Conservation (phyloP, 1,140 invertebrate species). For the Littorina saxatilis region DNA sequence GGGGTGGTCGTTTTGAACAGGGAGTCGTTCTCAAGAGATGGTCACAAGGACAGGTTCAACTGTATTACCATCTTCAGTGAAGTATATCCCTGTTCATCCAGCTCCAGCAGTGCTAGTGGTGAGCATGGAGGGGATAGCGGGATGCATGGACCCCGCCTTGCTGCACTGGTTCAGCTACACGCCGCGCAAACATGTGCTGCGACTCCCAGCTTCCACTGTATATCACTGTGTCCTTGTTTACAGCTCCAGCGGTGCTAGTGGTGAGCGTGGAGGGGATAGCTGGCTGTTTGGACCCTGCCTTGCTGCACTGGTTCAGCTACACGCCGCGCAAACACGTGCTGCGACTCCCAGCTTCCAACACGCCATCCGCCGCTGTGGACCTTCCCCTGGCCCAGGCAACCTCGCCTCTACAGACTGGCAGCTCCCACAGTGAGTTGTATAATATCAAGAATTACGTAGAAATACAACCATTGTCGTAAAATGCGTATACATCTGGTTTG, state of each 20-base stretch:
- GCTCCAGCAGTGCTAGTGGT: constrained; percentile 80
- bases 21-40: too few relatives aligned
- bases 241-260: constrained; percentile 27
- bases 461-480: too few relatives aligned
- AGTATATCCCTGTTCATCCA: too few relatives aligned
- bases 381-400: constrained; percentile 63
- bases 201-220: too few relatives aligned
- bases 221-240: constrained; percentile 72
- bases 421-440: constrained; percentile 60
- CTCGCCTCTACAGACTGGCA: constrained; percentile 60
- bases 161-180: constrained; percentile 77
- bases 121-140: constrained; percentile 79
- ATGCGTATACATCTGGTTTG: too few relatives aligned
- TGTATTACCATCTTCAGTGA: too few relatives aligned
- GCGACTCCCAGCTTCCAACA: constrained; percentile 16
- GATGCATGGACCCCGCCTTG: constrained; percentile 79
- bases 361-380: constrained; percentile 59
- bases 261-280: constrained; percentile 75
- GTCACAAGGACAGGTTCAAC: too few relatives aligned
- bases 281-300: constrained; percentile 80
- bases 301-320: constrained; percentile 81
- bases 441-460: too few relatives aligned
- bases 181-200: constrained; percentile 70
- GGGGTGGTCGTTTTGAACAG: too few relatives aligned
- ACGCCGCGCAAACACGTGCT: constrained; percentile 69